These are phyloP conservation scores for Cistogaster globosa DNA, from an alignment of 2,888 invertebrate genomes.

Conservation along the genomic window DNA sequence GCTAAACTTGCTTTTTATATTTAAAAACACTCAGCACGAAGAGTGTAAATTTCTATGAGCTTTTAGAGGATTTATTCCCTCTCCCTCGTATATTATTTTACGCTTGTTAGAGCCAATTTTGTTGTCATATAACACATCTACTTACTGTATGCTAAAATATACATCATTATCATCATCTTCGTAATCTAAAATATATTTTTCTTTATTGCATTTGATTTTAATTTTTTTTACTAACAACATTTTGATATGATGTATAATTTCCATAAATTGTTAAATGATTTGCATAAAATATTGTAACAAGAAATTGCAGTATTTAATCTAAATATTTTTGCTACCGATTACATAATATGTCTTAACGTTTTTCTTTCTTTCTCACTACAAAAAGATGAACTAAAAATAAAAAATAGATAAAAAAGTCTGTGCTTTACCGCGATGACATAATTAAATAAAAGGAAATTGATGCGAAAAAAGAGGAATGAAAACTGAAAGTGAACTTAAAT, in stretches of 20 bases:
- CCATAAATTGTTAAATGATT: conserved; percentile 68
- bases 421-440: conserved; percentile 45
- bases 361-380: conserved; percentile 4
- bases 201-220: neutral
- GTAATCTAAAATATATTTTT: conserved; percentile 10
- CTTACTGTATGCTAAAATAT: neutral
- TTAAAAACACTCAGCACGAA: no score
- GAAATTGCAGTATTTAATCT: conserved; percentile 50
- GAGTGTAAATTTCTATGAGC: no score
- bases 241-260: conserved; percentile 39
- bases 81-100: neutral
- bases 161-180: conserved; percentile 7
- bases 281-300: conserved; percentile 63
- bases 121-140: conserved; percentile 10
- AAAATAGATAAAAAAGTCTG: neutral
- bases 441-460: conserved; percentile 43
- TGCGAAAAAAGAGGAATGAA: conserved; percentile 24
- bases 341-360: conserved; percentile 5
- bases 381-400: conserved; percentile 11
- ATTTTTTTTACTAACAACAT: neutral
- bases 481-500: conserved; percentile 65
- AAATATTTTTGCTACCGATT: neutral
- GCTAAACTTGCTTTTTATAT: no score
- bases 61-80: neutral
- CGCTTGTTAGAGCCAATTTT: conserved; percentile 54